These are phyloP conservation scores for Otus sunia DNA, from an alignment of 2,113 vertebrate genomes.

Conservation along the genomic window DNA sequence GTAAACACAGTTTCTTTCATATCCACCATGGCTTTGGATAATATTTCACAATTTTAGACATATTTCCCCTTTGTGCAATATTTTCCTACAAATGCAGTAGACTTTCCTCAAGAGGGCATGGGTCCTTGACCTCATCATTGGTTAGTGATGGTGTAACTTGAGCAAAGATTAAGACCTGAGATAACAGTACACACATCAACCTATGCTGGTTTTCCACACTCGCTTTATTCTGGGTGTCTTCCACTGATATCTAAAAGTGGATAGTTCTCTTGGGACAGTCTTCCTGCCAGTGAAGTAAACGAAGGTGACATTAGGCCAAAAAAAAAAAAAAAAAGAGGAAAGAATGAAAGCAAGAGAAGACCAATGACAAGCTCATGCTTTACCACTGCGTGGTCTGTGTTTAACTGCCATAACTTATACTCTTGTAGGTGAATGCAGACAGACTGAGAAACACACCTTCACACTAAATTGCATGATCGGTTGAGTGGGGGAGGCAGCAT, in stretches of 20 bases:
- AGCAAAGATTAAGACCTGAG: background rate
- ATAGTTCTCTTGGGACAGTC: background rate
- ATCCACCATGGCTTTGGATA: background rate
- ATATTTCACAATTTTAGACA: background rate
- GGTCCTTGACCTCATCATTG: background rate
- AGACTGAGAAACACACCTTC: background rate
- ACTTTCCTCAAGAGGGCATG: background rate
- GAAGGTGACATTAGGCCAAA: background rate
- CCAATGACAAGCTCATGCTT: background rate
- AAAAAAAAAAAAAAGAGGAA: background rate
- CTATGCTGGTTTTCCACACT: background rate
- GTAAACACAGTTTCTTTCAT: background rate
- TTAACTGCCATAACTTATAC: background rate
- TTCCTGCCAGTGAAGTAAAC: background rate
- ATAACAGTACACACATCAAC: background rate
- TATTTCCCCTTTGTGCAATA: background rate
- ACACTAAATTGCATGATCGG: background rate
- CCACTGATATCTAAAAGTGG: background rate
- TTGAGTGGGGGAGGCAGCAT: background rate
- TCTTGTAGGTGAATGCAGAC: background rate
- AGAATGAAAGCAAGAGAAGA: background rate
- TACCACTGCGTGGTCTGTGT: background rate
- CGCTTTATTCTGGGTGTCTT: accelerated
- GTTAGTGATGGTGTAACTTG: background rate
- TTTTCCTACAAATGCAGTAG: background rate